phyloP scores from a whole-genome alignment of 1,140 invertebrate species.

The Drosophila pruinosa region DNA sequence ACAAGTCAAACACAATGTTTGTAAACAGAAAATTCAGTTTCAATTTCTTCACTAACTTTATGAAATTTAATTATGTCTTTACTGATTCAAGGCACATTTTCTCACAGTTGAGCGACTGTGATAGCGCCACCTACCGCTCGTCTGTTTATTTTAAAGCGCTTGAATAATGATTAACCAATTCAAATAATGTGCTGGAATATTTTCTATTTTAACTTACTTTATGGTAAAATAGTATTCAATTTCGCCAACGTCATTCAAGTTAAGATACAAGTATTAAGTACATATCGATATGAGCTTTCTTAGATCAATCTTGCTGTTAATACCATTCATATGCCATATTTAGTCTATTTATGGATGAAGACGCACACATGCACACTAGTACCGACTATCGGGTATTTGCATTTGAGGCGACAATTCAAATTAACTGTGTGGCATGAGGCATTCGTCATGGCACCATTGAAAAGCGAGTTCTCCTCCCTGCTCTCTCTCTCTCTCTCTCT shows the following conservation, averaged over 20 bases:
- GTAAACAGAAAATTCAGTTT: too few species aligned
- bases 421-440: constrained; percentile 60
- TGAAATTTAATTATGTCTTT: not conserved
- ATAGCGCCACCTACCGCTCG: too few species aligned
- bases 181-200: too few species aligned
- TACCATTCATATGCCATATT: constrained; percentile 22
- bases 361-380: not conserved
- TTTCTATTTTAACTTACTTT: not conserved
- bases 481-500: constrained; percentile 3
- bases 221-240: not conserved
- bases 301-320: constrained; percentile 6
- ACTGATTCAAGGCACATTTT: too few species aligned
- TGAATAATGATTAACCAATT: too few species aligned
- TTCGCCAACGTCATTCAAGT: not conserved
- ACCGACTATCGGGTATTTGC: constrained; percentile 47
- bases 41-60: too few species aligned
- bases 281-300: not conserved
- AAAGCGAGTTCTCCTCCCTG: not conserved
- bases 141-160: not conserved
- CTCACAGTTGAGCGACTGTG: too few species aligned
- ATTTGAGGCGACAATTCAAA: constrained; percentile 68
- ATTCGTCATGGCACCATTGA: constrained; percentile 60
- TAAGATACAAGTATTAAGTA: not conserved
- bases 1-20: too few species aligned
- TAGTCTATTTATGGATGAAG: constrained; percentile 31